phyloP scores from a whole-genome alignment of 2,113 vertebrate genomes.

The Haemorhous mexicanus region DNA sequence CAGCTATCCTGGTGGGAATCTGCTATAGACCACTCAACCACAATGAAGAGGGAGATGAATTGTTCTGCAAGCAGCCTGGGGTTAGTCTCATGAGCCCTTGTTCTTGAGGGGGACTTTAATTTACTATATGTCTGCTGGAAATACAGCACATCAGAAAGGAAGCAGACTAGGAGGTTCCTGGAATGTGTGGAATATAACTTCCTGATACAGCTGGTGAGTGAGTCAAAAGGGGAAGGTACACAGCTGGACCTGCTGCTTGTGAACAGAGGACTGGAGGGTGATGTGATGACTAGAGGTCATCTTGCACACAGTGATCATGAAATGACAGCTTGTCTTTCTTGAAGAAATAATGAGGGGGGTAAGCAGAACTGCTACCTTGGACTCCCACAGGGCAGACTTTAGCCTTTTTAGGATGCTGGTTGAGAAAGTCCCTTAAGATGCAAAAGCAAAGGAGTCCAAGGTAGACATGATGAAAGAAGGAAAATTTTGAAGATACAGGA shows the following conservation, averaged over 20 bases:
- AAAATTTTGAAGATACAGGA: neutral
- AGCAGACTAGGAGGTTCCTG: neutral
- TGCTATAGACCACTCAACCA: neutral
- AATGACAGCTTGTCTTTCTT: neutral
- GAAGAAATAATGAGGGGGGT: neutral
- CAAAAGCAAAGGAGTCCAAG: neutral
- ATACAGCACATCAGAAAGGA: neutral
- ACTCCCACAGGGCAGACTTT: neutral
- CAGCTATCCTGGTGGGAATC: neutral
- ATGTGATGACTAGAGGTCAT: neutral
- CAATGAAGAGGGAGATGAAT: neutral
- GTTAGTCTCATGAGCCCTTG: neutral
- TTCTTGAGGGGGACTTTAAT: neutral
- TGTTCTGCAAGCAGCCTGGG: neutral
- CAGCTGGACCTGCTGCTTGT: neutral
- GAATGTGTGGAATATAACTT: neutral
- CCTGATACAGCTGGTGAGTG: neutral
- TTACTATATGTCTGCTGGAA: neutral
- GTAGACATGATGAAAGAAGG: neutral
- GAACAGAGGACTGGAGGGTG: neutral
- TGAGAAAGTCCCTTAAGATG: neutral
- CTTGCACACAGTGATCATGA: neutral
- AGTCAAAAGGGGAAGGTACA: neutral
- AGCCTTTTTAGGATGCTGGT: neutral
- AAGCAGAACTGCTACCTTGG: neutral